phyloP scores from a whole-genome alignment of 2,888 invertebrate genomes.

The Noctuana brunneofusca region DNA sequence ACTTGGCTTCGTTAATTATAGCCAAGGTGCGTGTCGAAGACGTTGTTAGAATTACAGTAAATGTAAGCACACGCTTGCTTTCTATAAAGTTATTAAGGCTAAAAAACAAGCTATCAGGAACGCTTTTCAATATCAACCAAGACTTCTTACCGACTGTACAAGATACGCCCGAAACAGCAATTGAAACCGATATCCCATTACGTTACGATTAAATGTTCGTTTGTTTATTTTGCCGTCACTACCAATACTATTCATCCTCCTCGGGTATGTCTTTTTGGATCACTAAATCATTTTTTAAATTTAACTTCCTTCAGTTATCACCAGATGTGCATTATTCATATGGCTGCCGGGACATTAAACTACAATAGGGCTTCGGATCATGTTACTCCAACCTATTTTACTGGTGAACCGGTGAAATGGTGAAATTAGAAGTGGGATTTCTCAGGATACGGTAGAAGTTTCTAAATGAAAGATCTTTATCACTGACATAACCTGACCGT shows the following conservation, averaged over 20 bases:
- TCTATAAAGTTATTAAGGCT: no score
- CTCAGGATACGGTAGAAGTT: background rate
- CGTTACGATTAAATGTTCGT: background rate
- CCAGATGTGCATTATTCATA: background rate
- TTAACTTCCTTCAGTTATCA: background rate
- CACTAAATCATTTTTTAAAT: slow-evolving; percentile 11
- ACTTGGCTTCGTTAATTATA: slow-evolving; percentile 13
- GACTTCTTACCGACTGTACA: no score
- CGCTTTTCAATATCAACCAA: no score
- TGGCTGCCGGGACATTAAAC: background rate
- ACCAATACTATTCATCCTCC: background rate
- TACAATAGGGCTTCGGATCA: no score
- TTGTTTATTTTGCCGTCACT: slow-evolving; percentile 7
- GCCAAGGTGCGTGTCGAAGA: slow-evolving; percentile 1
- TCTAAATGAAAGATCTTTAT: background rate
- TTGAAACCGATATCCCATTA: background rate
- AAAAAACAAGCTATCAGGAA: background rate
- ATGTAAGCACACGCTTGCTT: background rate
- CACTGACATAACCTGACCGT: background rate
- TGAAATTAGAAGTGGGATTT: background rate
- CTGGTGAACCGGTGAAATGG: no score
- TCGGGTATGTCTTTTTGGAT: background rate
- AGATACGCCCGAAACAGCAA: no score
- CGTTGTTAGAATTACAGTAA: slow-evolving; percentile 1
- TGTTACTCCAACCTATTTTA: no score